Evolutionary conservation across 2,113 vertebrate genomes (phyloP).

Genomic region (Mesoclemmys tuberculata): DNA sequence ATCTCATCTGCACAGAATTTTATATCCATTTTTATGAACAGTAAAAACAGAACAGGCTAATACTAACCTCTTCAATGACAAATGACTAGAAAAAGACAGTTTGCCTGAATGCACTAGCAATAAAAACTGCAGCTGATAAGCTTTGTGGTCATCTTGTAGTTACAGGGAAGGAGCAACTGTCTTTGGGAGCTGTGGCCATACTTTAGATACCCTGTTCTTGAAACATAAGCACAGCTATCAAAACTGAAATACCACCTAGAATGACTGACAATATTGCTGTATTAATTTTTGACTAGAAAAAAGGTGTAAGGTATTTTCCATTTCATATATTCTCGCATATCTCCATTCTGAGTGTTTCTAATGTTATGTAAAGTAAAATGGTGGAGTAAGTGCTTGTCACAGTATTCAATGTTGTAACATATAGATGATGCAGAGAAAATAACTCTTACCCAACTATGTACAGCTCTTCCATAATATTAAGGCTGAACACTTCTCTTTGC

Average conservation of each 20-base stretch:
- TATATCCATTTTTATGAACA: neutral
- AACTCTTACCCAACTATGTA: neutral
- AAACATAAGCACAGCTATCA: neutral
- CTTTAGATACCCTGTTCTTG: neutral
- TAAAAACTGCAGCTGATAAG: neutral
- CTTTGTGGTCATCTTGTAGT: neutral
- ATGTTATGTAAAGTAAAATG: neutral
- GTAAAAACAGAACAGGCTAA: neutral
- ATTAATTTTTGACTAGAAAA: neutral
- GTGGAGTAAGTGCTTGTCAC: neutral
- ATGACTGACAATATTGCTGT: neutral
- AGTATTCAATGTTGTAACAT: neutral
- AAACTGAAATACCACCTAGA: neutral
- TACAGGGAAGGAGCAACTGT: neutral
- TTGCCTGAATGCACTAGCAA: neutral
- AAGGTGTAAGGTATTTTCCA: neutral
- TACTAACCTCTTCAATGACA: neutral
- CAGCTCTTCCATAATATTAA: accelerated
- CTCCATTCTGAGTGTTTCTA: neutral
- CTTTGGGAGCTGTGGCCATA: neutral
- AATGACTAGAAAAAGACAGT: neutral
- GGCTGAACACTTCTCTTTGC: neutral
- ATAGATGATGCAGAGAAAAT: neutral
- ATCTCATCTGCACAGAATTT: neutral
- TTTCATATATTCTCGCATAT: neutral